Evolutionary conservation across 2,113 vertebrate genomes (phyloP).

Genomic region (Amblyornis subalaris): DNA sequence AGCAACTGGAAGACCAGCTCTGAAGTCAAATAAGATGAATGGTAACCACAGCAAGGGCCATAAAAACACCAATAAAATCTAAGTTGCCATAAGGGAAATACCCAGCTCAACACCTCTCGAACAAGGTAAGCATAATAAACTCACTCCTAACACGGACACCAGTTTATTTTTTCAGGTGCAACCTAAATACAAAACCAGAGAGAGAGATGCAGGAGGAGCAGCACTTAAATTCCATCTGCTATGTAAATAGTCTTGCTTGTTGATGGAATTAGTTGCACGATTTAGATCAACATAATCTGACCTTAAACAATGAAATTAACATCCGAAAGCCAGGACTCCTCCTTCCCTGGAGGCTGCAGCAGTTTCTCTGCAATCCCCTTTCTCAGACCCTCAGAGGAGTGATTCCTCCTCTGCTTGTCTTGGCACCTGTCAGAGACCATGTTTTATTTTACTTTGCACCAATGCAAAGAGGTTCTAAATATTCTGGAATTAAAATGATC

Average conservation of each 20-base stretch:
- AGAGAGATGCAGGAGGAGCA: neutral
- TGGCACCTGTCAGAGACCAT: neutral
- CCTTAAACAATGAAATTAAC: constrained; percentile 44
- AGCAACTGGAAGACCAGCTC: neutral
- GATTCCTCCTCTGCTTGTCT: neutral
- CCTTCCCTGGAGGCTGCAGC: neutral
- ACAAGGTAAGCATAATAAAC: constrained; percentile 27
- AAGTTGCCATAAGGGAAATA: constrained; percentile 30
- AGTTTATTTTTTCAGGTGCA: constrained; percentile 47
- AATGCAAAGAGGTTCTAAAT: neutral
- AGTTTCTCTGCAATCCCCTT: neutral
- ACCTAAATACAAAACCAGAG: neutral
- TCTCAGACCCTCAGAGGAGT: neutral
- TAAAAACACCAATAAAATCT: constrained; percentile 36
- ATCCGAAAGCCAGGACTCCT: neutral
- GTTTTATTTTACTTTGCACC: neutral
- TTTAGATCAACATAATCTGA: neutral
- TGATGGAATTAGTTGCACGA: neutral
- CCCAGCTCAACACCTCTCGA: neutral
- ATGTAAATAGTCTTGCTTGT: constrained; percentile 8
- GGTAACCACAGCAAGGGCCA: neutral
- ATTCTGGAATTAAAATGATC: neutral
- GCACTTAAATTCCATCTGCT: neutral
- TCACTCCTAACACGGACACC: neutral
- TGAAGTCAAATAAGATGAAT: neutral